phyloP scores from a whole-genome alignment of 2,888 invertebrate species.

The Sinopyrophorus schimmeli region DNA sequence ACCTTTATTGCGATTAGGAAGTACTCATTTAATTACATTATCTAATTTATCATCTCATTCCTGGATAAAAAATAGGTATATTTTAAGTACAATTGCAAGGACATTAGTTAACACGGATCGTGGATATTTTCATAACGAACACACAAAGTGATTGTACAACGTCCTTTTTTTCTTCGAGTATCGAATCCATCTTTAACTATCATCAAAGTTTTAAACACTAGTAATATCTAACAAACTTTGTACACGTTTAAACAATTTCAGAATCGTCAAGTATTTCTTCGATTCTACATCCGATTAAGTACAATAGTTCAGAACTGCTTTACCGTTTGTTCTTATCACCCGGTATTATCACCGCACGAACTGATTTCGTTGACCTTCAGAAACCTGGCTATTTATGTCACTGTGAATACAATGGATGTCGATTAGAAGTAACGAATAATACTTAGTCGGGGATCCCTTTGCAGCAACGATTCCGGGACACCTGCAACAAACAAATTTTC shows the following conservation, averaged over 20 bases:
- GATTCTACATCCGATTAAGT: conserved; percentile 8
- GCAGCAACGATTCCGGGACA: no score
- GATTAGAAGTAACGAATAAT: conserved; percentile 2
- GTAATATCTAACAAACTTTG: conserved; percentile 36
- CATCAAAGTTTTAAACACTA: conserved; percentile 28
- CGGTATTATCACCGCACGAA: conserved; percentile 41
- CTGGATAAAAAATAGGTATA: conserved; percentile 23
- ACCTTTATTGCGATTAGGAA: conserved; percentile 20
- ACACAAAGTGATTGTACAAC: conserved; percentile 31
- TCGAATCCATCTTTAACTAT: conserved; percentile 20
- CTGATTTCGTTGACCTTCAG: conserved; percentile 44
- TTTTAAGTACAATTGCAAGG: conserved; percentile 27
- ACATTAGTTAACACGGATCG: conserved; percentile 28
- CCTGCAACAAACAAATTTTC: conserved; percentile 35
- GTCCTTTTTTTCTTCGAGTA: conserved; percentile 10
- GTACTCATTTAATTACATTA: conserved; percentile 12
- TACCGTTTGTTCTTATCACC: conserved; percentile 28
- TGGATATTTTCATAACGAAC: conserved; percentile 29
- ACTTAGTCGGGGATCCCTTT: background rate
- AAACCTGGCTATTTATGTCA: conserved; percentile 36
- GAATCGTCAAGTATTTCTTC: conserved; percentile 20
- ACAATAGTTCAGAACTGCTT: conserved; percentile 12
- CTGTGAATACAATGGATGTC: conserved; percentile 8
- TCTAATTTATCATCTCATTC: conserved; percentile 14
- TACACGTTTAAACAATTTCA: conserved; percentile 31